phyloP scores from a whole-genome alignment of 2,888 invertebrate genomes.

The Caenorhabditis angaria region DNA sequence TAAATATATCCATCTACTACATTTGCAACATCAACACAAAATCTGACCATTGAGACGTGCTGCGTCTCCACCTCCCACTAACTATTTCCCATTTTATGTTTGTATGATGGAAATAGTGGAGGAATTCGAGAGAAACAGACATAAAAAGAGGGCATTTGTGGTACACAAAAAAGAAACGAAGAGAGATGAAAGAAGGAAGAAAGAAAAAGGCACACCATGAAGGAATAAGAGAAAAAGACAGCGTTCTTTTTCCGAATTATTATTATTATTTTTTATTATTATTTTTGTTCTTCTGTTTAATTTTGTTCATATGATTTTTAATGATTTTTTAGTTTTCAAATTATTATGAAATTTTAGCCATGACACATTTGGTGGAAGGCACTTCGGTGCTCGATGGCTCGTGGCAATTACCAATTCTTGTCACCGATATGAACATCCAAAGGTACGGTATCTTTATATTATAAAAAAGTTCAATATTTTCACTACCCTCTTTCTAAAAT shows the following conservation, averaged over 20 bases:
- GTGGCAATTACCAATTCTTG: constrained; percentile 67
- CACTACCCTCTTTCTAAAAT: not conserved
- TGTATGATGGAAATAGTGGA: not conserved
- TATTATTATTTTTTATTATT: constrained; percentile 6
- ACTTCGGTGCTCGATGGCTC: constrained; percentile 62
- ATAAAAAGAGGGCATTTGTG: constrained; percentile 1
- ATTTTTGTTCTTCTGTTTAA: not conserved
- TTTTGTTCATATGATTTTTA: constrained; percentile 2
- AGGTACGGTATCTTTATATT: too few species aligned
- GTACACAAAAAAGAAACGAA: not conserved
- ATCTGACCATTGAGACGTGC: constrained; percentile 2
- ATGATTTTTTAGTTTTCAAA: not conserved
- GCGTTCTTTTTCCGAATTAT: constrained; percentile 4
- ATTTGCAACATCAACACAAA: constrained; percentile 4
- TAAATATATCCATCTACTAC: not conserved
- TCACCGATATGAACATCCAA: constrained; percentile 69
- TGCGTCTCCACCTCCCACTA: not conserved
- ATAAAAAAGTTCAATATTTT: not conserved
- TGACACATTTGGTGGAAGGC: constrained; percentile 71
- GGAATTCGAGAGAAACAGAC: not conserved
- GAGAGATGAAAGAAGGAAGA: not conserved
- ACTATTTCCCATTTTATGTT: not conserved
- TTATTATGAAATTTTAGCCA: constrained; percentile 20
- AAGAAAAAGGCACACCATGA: too few species aligned
- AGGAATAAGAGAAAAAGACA: too few species aligned